These are phyloP conservation scores for Phengaris alcon DNA, from an alignment of 2,888 invertebrate species.

Conservation along the genomic window DNA sequence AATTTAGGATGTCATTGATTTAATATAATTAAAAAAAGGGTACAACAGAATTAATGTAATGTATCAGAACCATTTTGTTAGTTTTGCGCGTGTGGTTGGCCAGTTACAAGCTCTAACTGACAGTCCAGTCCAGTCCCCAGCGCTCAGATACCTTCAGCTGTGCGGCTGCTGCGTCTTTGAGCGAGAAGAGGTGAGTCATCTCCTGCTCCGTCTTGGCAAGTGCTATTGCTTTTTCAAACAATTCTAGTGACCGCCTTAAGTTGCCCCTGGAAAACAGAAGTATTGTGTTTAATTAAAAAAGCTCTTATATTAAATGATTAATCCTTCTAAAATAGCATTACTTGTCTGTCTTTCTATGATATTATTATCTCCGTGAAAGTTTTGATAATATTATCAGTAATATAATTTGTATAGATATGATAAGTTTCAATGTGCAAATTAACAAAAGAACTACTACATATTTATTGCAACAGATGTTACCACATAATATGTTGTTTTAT, in stretches of 20 bases:
- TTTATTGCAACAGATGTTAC: background rate
- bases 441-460: background rate
- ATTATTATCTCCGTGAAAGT: background rate
- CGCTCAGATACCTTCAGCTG: conserved; percentile 90
- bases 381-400: conserved; percentile 1
- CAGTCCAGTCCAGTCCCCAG: conserved; percentile 82
- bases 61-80: conserved; percentile 44
- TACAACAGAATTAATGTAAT: conserved; percentile 31
- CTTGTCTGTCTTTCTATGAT: background rate
- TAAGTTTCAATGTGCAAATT: background rate
- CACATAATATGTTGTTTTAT: conserved; percentile 9
- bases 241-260: conserved; percentile 87
- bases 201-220: conserved; percentile 92
- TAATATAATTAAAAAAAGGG: conserved; percentile 6
- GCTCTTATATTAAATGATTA: background rate
- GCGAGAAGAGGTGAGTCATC: conserved; percentile 92
- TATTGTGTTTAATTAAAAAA: background rate
- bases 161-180: conserved; percentile 93
- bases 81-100: conserved; percentile 46
- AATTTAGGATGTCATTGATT: conserved; percentile 13
- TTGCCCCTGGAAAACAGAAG: conserved; percentile 83
- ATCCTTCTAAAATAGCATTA: background rate
- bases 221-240: conserved; percentile 93
- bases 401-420: background rate
- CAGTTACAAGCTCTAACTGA: conserved; percentile 59